These are phyloP conservation scores for Meteorus cinctellus DNA, from an alignment of 2,888 invertebrate genomes.

Conservation along the genomic window DNA sequence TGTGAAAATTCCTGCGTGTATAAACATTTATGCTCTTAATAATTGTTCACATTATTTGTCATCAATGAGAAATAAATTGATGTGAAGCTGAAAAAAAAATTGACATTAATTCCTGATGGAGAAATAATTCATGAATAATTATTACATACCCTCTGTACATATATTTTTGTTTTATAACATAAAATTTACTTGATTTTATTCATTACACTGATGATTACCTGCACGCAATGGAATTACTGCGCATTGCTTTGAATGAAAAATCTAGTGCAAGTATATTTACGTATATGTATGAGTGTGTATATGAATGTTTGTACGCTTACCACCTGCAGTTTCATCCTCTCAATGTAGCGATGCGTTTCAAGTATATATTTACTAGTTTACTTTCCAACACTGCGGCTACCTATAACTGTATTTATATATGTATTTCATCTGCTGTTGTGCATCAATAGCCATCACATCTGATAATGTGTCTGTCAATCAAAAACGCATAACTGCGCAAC, in stretches of 20 bases:
- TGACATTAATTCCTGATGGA: background rate
- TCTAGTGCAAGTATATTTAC: slow-evolving; percentile 7
- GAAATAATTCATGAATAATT: slow-evolving; percentile 3
- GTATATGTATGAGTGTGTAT: background rate
- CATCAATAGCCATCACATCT: slow-evolving; percentile 15
- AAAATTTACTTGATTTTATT: slow-evolving; percentile 21
- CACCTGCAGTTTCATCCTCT: slow-evolving; percentile 21
- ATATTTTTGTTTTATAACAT: slow-evolving; percentile 23
- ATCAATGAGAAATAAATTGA: background rate
- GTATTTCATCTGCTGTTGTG: background rate
- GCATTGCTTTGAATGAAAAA: slow-evolving; percentile 18
- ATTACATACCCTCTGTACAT: background rate
- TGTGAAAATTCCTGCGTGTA: too few relatives aligned
- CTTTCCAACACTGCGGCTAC: slow-evolving; percentile 33
- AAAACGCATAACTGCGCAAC: background rate
- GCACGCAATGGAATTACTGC: slow-evolving; percentile 14
- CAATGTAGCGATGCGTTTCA: background rate
- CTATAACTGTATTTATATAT: slow-evolving; percentile 14
- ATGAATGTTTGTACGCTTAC: background rate
- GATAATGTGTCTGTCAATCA: slow-evolving; percentile 35
- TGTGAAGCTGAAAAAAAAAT: background rate
- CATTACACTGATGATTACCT: slow-evolving; percentile 27
- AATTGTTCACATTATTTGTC: background rate
- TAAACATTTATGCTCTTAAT: background rate
- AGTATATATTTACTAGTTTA: slow-evolving; percentile 25